Percentiles rank a stretch among this genome's conserved stretches.
Evolutionary conservation across 2,888 invertebrate genomes (phyloP).

Genomic region (Sinelater perroti): DNA sequence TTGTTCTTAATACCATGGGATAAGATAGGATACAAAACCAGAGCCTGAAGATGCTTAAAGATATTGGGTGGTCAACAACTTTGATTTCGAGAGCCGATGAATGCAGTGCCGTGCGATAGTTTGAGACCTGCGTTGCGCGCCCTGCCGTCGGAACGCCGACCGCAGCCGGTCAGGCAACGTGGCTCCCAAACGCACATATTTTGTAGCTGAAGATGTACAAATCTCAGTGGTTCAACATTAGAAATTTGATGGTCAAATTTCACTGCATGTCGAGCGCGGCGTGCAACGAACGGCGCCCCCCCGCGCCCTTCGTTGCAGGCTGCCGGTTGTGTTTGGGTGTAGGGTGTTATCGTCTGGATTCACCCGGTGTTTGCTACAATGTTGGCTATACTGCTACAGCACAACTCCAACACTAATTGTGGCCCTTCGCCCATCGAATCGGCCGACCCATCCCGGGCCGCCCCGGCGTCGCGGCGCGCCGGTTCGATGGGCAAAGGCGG

Average conservation of each 20-base stretch:
- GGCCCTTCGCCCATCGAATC: conserved; percentile 49
- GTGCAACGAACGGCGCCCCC: too few species aligned
- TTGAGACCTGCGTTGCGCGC: conserved; percentile 31
- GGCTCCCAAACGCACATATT: conserved; percentile 30
- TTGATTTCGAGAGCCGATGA: not conserved
- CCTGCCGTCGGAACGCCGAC: too few species aligned
- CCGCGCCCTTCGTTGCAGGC: conserved; percentile 52
- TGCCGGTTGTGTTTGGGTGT: conserved; percentile 60
- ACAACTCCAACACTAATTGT: conserved; percentile 59
- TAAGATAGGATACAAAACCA: too few species aligned
- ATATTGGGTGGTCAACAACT: not conserved
- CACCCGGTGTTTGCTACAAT: conserved; percentile 62
- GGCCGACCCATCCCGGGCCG: not conserved
- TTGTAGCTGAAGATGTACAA: conserved; percentile 52
- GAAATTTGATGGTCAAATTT: conserved; percentile 59
- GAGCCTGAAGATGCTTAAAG: not conserved
- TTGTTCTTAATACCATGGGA: too few species aligned
- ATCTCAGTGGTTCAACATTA: conserved; percentile 61
- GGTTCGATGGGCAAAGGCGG: conserved; percentile 51
- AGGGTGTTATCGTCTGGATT: conserved; percentile 60
- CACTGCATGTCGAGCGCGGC: conserved; percentile 58
- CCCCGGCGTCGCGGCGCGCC: too few species aligned
- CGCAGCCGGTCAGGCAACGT: conserved; percentile 20
- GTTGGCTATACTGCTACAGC: conserved; percentile 62
- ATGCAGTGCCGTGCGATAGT: conserved; percentile 53